Percentiles rank a stretch among this genome's conserved stretches.
Conservation (phyloP, 2,113 vertebrate genomes). For the Chionis minor region DNA sequence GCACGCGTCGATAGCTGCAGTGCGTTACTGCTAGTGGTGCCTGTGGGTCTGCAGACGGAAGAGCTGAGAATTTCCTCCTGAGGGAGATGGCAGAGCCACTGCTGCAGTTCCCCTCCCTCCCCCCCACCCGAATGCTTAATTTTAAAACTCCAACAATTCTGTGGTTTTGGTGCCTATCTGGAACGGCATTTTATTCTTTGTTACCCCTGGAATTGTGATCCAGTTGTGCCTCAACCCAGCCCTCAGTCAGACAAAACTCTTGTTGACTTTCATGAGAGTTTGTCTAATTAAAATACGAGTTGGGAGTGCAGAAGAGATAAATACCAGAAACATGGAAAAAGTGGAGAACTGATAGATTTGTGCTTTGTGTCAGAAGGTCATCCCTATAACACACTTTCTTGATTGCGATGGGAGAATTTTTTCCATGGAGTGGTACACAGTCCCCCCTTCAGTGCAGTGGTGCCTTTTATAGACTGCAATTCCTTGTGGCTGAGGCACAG, state of each 20-base stretch:
- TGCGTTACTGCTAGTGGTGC: neutral
- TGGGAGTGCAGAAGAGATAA: slow-evolving; percentile 53
- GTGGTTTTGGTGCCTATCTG: neutral
- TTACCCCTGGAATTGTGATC: slow-evolving; percentile 37
- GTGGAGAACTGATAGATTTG: slow-evolving; percentile 57
- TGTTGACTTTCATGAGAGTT: slow-evolving; percentile 64
- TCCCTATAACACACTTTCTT: slow-evolving; percentile 52
- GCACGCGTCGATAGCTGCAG: neutral
- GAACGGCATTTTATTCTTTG: neutral
- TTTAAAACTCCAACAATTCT: neutral
- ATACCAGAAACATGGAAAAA: slow-evolving; percentile 45
- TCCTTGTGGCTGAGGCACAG: slow-evolving; percentile 31
- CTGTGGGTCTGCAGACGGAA: neutral
- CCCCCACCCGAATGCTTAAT: neutral
- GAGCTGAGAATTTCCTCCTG: neutral
- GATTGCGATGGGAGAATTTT: slow-evolving; percentile 59
- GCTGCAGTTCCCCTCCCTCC: neutral
- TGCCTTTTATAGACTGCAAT: slow-evolving; percentile 50
- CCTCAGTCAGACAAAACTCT: slow-evolving; percentile 47
- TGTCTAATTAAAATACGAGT: slow-evolving; percentile 56
- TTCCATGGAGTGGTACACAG: slow-evolving; percentile 23
- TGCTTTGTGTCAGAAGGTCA: slow-evolving; percentile 67
- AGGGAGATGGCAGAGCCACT: neutral
- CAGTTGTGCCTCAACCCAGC: slow-evolving; percentile 28
- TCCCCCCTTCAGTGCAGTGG: slow-evolving; percentile 34